Evolutionary conservation across 35 echinoderm and acorn worm species (phyloP).

Genomic region (Acanthaster planci): DNA sequence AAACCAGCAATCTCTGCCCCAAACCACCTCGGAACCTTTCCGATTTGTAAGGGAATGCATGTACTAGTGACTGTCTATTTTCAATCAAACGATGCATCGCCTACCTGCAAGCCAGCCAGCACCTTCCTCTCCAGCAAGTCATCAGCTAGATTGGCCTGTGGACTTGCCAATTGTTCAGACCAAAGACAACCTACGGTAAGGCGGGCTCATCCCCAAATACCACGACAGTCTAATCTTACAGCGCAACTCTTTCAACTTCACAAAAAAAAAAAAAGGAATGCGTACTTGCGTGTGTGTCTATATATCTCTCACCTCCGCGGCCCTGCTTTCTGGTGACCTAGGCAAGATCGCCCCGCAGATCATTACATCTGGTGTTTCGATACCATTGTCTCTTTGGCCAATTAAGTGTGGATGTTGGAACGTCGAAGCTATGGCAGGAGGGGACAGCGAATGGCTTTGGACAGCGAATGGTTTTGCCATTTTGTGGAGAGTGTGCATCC

Average conservation of each 20-base stretch:
- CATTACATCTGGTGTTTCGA: constrained; percentile 26
- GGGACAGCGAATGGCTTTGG: background rate
- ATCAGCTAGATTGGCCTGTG: constrained; percentile 2
- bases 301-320: background rate
- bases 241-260: constrained; percentile 8
- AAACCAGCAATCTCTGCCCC: no score
- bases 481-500: background rate
- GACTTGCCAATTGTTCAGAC: constrained; percentile 1
- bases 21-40: no score
- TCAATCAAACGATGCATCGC: background rate
- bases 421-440: background rate
- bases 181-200: background rate
- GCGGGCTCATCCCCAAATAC: background rate
- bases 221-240: constrained; percentile 6
- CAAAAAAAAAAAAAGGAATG: background rate
- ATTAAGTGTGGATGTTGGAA: constrained; percentile 1
- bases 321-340: constrained; percentile 13
- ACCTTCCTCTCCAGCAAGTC: background rate
- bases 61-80: no score
- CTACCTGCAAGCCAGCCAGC: background rate
- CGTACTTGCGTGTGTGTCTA: no score
- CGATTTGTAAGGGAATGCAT: no score
- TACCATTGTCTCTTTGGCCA: constrained; percentile 13
- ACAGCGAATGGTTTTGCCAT: constrained; percentile 9
- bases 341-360: background rate